Percentiles rank a stretch among this genome's conserved stretches.
Conservation (phyloP, 2,113 vertebrate species). For the Dicentrarchus labrax region DNA sequence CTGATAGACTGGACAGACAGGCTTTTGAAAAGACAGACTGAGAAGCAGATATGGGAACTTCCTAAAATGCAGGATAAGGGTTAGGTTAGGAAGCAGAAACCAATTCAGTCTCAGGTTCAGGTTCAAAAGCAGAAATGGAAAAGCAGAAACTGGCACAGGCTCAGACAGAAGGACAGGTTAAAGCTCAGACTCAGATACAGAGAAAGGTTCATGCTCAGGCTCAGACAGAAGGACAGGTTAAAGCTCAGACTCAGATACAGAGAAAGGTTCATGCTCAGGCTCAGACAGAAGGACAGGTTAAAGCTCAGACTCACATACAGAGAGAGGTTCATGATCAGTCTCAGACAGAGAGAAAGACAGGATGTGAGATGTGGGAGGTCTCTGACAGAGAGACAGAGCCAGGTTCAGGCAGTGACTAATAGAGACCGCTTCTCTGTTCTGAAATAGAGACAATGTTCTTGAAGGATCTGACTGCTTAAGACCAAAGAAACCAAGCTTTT, state of each 20-base stretch:
- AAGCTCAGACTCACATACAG: constrained; percentile 20
- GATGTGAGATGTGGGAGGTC: background rate
- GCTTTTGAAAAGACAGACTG: constrained; percentile 1
- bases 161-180: background rate
- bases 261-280: constrained; percentile 18
- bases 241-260: constrained; percentile 7
- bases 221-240: background rate
- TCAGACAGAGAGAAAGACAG: background rate
- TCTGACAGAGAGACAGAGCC: constrained; percentile 7
- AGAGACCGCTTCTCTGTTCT: background rate
- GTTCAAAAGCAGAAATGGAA: background rate
- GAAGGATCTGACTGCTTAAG: background rate
- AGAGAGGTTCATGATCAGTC: constrained; percentile 9
- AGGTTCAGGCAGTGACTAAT: constrained; percentile 20
- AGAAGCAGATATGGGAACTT: constrained; percentile 3
- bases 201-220: too few species aligned
- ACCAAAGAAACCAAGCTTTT: background rate
- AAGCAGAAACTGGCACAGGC: constrained; percentile 13
- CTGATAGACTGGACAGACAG: background rate
- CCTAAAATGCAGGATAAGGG: constrained; percentile 4
- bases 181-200: too few species aligned
- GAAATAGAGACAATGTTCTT: constrained; percentile 11
- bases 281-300: background rate
- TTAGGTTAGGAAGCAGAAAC: constrained; percentile 5
- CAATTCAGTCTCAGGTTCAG: too few species aligned